Conservation (phyloP, 2,797 vertebrate species). For the Bovichtus variegatus region DNA sequence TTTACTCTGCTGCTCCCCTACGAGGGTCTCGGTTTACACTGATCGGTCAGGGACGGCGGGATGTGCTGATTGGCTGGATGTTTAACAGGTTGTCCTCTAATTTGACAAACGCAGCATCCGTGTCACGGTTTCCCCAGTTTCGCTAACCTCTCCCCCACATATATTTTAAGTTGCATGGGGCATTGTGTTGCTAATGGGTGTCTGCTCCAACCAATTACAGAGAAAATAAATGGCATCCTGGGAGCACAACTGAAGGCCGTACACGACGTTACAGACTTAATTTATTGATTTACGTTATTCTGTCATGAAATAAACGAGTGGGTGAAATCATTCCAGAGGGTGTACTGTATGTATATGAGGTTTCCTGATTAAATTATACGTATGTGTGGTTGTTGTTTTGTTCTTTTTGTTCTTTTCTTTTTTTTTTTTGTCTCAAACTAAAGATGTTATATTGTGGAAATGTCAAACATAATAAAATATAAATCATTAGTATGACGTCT, state of each 20-base stretch:
- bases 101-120: slow-evolving; percentile 48
- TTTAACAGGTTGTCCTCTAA: slow-evolving; percentile 59
- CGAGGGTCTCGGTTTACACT: slow-evolving; percentile 62
- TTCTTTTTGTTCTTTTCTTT: slow-evolving; percentile 30
- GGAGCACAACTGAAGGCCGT: slow-evolving; percentile 28
- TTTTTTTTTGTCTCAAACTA: slow-evolving; percentile 63
- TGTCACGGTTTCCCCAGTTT: slow-evolving; percentile 29
- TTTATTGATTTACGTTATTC: slow-evolving; percentile 64
- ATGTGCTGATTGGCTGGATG: slow-evolving; percentile 49
- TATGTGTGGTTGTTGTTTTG: slow-evolving; percentile 57
- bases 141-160: slow-evolving; percentile 35
- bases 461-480: slow-evolving; percentile 73
- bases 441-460: slow-evolving; percentile 78
- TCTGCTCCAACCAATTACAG: slow-evolving; percentile 65
- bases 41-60: slow-evolving; percentile 31
- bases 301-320: slow-evolving; percentile 41
- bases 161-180: slow-evolving; percentile 44
- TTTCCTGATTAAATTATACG: slow-evolving; percentile 74
- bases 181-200: slow-evolving; percentile 63
- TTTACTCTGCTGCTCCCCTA: slow-evolving; percentile 57
- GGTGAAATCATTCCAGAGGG: slow-evolving; percentile 61
- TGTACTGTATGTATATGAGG: slow-evolving; percentile 79
- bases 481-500: slow-evolving; percentile 45
- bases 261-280: slow-evolving; percentile 59
- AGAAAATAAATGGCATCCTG: slow-evolving; percentile 36